These are phyloP conservation scores for Falco biarmicus DNA, from an alignment of 2,797 vertebrate genomes.

Conservation along the genomic window DNA sequence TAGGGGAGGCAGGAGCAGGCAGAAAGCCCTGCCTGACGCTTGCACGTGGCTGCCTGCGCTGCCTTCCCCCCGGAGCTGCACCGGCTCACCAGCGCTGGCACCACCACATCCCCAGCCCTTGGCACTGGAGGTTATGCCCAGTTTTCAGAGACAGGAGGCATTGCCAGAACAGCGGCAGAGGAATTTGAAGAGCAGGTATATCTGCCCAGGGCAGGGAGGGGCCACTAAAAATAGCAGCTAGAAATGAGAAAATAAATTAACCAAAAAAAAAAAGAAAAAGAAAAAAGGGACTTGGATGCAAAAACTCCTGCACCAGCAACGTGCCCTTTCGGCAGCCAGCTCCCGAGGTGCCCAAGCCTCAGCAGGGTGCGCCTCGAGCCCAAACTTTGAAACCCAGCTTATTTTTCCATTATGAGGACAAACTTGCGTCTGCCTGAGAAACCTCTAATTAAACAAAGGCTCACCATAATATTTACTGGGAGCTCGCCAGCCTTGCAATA, in stretches of 20 bases:
- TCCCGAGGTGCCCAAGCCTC: accelerated
- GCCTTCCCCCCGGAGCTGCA: background rate
- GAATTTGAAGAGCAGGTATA: background rate
- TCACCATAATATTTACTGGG: slow-evolving; percentile 39
- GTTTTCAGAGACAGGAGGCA: too few species aligned
- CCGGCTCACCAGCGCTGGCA: background rate
- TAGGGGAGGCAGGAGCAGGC: background rate
- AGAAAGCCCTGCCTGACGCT: background rate
- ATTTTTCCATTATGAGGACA: background rate
- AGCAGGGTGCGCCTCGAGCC: background rate
- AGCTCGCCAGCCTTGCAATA: slow-evolving; percentile 30
- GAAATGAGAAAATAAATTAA: background rate
- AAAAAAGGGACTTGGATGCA: background rate
- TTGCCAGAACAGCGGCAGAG: background rate
- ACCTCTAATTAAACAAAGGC: slow-evolving; percentile 54
- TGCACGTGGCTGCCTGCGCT: accelerated
- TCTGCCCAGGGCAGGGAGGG: background rate
- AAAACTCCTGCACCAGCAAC: background rate
- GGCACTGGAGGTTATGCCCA: background rate
- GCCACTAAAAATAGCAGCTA: background rate
- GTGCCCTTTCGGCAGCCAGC: background rate
- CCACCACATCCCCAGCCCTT: accelerated
- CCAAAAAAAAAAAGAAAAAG: background rate
- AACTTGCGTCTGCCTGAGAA: slow-evolving; percentile 20
- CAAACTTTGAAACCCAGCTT: background rate